These are phyloP conservation scores for Mormoops blainvillei DNA, from an alignment of 2,113 vertebrate species.

Conservation along the genomic window DNA sequence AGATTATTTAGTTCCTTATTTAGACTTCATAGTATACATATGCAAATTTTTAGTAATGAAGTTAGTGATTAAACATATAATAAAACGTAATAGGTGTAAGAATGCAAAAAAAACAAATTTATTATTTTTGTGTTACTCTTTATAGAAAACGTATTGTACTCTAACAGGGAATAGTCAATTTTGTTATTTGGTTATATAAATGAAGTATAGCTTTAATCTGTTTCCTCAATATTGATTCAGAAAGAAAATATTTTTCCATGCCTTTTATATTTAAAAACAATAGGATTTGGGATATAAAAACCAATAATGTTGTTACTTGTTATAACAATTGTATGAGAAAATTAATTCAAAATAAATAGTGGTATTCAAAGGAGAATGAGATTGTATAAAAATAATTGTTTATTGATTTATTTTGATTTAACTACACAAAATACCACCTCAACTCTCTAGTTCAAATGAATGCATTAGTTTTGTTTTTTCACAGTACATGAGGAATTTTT, in stretches of 20 bases:
- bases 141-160: conserved; percentile 62
- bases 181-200: conserved; percentile 70
- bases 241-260: conserved; percentile 62
- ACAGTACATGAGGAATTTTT: conserved; percentile 30
- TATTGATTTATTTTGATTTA: conserved; percentile 79
- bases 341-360: conserved; percentile 79
- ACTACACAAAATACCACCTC: conserved; percentile 62
- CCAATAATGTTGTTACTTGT: conserved; percentile 69
- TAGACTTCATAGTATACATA: neutral
- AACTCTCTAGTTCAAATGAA: conserved; percentile 58
- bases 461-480: conserved; percentile 37
- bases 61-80: conserved; percentile 7
- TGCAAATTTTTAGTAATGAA: neutral
- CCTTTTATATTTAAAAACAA: conserved; percentile 56
- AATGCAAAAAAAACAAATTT: neutral
- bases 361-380: conserved; percentile 63
- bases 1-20: too few species aligned
- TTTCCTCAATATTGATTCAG: conserved; percentile 72
- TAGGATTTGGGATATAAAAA: conserved; percentile 62
- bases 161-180: conserved; percentile 55
- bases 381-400: conserved; percentile 78
- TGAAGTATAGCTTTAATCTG: conserved; percentile 74
- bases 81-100: neutral
- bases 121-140: conserved; percentile 52
- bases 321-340: conserved; percentile 71